phyloP scores from a whole-genome alignment of 2,888 invertebrate species.

The Meiosimyza decipiens region DNA sequence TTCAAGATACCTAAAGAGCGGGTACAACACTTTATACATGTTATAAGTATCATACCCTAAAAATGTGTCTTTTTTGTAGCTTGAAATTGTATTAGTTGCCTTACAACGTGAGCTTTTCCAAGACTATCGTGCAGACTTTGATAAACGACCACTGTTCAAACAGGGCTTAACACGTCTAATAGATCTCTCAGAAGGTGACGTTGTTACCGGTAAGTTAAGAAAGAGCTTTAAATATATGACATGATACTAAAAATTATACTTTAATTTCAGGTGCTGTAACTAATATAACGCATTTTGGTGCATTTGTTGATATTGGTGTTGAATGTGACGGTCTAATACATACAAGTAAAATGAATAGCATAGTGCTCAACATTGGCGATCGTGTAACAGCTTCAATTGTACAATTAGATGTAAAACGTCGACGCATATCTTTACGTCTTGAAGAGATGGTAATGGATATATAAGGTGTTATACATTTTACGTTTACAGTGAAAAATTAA shows the following conservation, averaged over 20 bases:
- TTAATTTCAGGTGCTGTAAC: slow-evolving; percentile 76
- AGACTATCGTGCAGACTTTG: slow-evolving; percentile 78
- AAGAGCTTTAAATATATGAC: not conserved
- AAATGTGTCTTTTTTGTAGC: slow-evolving; percentile 47
- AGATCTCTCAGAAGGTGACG: slow-evolving; percentile 73
- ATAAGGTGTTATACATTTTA: too few relatives aligned
- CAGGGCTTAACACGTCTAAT: slow-evolving; percentile 76
- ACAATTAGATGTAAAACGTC: slow-evolving; percentile 70
- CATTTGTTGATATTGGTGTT: slow-evolving; percentile 89
- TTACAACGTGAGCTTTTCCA: slow-evolving; percentile 71
- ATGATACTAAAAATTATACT: not conserved
- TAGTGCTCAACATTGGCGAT: slow-evolving; percentile 74
- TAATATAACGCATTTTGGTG: slow-evolving; percentile 91
- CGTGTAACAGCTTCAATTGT: slow-evolving; percentile 75
- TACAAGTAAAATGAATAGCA: slow-evolving; percentile 70
- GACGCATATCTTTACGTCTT: slow-evolving; percentile 71
- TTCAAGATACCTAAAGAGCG: slow-evolving; percentile 74
- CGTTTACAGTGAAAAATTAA: too few relatives aligned
- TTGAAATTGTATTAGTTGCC: slow-evolving; percentile 72
- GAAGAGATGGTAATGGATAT: slow-evolving; percentile 55
- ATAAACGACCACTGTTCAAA: slow-evolving; percentile 79
- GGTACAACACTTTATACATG: slow-evolving; percentile 47
- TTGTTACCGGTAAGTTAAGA: slow-evolving; percentile 71
- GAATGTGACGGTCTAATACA: slow-evolving; percentile 79
- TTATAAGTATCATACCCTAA: slow-evolving; percentile 51